phyloP scores from a whole-genome alignment of 2,113 vertebrate species.

The Pongo abelii region DNA sequence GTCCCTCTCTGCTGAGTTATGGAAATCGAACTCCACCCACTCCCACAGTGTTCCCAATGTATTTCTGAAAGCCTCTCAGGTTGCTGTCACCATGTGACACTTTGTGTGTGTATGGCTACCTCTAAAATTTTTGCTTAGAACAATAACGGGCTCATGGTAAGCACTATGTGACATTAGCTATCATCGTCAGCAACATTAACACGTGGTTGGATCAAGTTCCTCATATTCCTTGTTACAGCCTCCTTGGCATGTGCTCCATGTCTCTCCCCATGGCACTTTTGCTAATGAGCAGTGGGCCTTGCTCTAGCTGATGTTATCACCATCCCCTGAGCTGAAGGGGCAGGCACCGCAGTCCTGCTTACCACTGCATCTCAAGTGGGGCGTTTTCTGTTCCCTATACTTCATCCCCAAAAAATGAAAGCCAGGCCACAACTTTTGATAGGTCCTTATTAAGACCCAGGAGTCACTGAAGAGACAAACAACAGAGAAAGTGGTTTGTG shows the following conservation, averaged over 20 bases:
- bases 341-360: neutral
- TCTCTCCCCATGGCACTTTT: neutral
- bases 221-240: neutral
- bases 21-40: neutral
- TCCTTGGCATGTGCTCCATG: fast-evolving
- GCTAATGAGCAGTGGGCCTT: neutral
- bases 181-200: neutral
- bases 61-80: neutral
- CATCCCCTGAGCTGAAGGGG: neutral
- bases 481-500: neutral
- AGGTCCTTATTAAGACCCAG: neutral
- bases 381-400: neutral
- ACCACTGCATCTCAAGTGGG: no score
- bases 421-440: neutral
- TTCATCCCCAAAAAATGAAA: neutral
- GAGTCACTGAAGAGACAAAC: neutral
- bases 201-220: neutral
- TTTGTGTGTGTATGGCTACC: neutral
- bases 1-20: neutral
- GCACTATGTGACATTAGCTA: neutral
- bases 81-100: neutral
- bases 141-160: neutral
- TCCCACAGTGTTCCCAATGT: neutral
- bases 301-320: neutral
- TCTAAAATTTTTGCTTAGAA: neutral